phyloP scores from a whole-genome alignment of 2,888 invertebrate species.

The Automeris io region DNA sequence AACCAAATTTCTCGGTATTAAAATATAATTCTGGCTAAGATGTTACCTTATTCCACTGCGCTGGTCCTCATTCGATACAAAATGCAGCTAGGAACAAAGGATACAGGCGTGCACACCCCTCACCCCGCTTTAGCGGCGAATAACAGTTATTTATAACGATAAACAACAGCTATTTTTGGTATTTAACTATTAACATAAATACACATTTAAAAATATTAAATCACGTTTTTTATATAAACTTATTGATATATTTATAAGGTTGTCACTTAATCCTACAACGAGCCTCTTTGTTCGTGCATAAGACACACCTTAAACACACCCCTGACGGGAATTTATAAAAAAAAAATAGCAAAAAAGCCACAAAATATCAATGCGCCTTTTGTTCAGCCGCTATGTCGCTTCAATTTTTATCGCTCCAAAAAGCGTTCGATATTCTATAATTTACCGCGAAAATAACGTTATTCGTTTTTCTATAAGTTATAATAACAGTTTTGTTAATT shows the following conservation, averaged over 20 bases:
- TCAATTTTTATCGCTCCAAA: constrained; percentile 19
- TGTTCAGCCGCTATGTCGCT: constrained; percentile 26
- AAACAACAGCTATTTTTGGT: too few relatives aligned
- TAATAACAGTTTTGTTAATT: constrained; percentile 16
- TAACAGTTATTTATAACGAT: constrained; percentile 6
- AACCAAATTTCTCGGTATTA: background rate
- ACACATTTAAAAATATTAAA: too few relatives aligned
- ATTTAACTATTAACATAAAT: too few relatives aligned
- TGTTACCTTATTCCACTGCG: constrained; percentile 38
- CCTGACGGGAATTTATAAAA: background rate
- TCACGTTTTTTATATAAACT: constrained; percentile 1
- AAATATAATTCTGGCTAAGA: constrained; percentile 19
- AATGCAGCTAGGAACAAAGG: constrained; percentile 48
- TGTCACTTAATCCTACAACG: background rate
- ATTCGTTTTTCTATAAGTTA: too few relatives aligned
- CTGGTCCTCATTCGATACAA: constrained; percentile 20
- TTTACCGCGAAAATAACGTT: too few relatives aligned
- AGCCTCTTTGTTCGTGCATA: background rate
- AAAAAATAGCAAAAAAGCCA: constrained; percentile 31
- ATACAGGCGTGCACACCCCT: constrained; percentile 14
- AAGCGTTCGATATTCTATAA: too few relatives aligned
- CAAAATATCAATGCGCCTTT: constrained; percentile 36
- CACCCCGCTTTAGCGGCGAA: constrained; percentile 6
- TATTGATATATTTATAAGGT: background rate
- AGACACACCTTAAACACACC: constrained; percentile 1